These are phyloP conservation scores for Chinchilla lanigera DNA, from an alignment of 2,113 vertebrate species.

Conservation along the genomic window DNA sequence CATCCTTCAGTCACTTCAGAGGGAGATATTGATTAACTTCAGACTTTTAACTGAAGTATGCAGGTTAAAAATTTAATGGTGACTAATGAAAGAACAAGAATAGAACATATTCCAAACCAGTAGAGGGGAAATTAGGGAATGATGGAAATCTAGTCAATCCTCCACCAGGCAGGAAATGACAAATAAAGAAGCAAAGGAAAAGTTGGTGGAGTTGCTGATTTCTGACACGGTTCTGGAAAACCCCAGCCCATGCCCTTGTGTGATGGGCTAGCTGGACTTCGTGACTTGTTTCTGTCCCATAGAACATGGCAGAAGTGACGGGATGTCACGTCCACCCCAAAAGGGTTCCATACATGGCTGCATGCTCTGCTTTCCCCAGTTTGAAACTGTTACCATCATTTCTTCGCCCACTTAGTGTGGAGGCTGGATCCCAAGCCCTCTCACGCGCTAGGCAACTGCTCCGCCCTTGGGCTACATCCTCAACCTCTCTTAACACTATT, in stretches of 20 bases:
- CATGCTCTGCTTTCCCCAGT: not conserved
- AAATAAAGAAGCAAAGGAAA: slow-evolving; percentile 14
- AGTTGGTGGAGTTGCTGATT: not conserved
- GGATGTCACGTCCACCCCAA: not conserved
- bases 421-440: not conserved
- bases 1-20: not conserved
- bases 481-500: not conserved
- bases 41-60: not conserved
- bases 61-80: slow-evolving; percentile 40
- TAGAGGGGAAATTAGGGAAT: not conserved
- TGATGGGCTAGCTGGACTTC: not conserved
- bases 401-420: not conserved
- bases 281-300: not conserved
- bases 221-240: not conserved
- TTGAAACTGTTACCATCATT: not conserved
- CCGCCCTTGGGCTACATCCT: not conserved
- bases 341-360: not conserved
- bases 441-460: not conserved
- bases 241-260: not conserved
- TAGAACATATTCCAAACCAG: not conserved
- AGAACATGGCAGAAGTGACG: not conserved
- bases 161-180: not conserved
- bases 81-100: not conserved
- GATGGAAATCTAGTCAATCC: not conserved
- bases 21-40: not conserved